Evolutionary conservation across 2,113 vertebrate genomes (phyloP), one percentile per base, ranked within the genome.

Genomic region (Patagioenas fasciata): DNA sequence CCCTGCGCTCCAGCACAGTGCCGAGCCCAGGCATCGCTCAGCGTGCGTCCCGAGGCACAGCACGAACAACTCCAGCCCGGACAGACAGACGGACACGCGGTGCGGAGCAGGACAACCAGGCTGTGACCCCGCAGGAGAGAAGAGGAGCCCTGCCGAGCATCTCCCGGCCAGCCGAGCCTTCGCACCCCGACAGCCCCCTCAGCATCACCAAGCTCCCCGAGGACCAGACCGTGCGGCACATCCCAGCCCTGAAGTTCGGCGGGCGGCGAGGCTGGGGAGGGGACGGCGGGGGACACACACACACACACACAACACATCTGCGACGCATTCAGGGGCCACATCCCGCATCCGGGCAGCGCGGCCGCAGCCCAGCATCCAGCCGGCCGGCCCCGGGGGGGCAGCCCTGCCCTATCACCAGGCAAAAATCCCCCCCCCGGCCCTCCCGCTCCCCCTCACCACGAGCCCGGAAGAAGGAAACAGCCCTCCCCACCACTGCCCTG

Each of bases 401-500:
- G 42, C 42, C 42, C 42, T 44, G 42, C 42, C 42, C 42, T 44
- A 44, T 44, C 42, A 44, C 42, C 42, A 79, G 36, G 94, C 75
- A 34, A 71, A 93, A 90, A 92, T 62, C 62, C 72, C 67, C 72
- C 67, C 62, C 77, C 24, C 17, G 31, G 57, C 72, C 57, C 88
- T 71, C 82, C 66, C 9, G 38, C 74, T 73, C 75, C 86, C 57
- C 56, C 21, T 50, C 42, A 44, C 24, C 48, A 21, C 48, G 60
- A 85, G 94, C 82, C 88, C 94, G 93, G 94, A 96, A 92, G 95
- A 91, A 96, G 96, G 96, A 96, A 96, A 89, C 91, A 89, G 93
- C 93, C 96, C 95, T 96, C 89, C 93, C 85, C 97, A 95, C 24
- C 61, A 75, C 92, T 94, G 95, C 93, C 94, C 97, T 97, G 97